Evolutionary conservation across 2,888 invertebrate genomes (phyloP).

Genomic region (Portevinia maculata): DNA sequence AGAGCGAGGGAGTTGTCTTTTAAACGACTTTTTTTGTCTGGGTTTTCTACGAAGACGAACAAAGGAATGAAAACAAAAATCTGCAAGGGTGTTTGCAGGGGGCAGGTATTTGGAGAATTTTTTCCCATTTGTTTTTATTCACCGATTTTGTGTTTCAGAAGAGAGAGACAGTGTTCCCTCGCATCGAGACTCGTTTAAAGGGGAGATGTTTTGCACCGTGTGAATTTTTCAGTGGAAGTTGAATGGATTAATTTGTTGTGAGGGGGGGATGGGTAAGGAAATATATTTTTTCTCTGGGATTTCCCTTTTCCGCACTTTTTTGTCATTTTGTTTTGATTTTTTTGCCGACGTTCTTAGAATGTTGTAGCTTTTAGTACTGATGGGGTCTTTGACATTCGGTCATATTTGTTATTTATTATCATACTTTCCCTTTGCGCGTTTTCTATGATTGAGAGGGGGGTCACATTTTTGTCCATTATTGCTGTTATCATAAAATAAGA

Average conservation of each 20-base stretch:
- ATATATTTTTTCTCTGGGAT: constrained; percentile 38
- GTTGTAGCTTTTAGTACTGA: constrained; percentile 10
- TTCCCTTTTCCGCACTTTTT: constrained; percentile 58
- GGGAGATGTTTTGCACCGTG: constrained; percentile 64
- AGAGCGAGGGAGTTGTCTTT: neutral
- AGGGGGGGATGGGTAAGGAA: constrained; percentile 17
- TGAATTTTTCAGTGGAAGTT: constrained; percentile 58
- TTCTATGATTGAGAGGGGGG: constrained; percentile 10
- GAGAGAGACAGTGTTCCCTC: constrained; percentile 3
- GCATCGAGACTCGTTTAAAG: constrained; percentile 66
- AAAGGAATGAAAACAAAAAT: constrained; percentile 60
- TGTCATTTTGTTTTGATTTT: constrained; percentile 64
- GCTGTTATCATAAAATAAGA: constrained; percentile 40
- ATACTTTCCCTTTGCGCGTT: constrained; percentile 43
- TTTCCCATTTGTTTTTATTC: constrained; percentile 59
- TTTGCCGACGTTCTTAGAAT: constrained; percentile 19
- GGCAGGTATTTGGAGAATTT: constrained; percentile 39
- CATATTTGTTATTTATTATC: constrained; percentile 65
- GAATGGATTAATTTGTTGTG: constrained; percentile 31
- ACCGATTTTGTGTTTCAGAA: neutral
- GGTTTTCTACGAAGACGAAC: constrained; percentile 12
- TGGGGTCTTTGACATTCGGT: constrained; percentile 68
- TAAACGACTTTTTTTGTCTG: neutral
- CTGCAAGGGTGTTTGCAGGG: constrained; percentile 17
- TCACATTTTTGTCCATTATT: constrained; percentile 34